Conservation (phyloP, 2,113 vertebrate species). For the Trichechus manatus region DNA sequence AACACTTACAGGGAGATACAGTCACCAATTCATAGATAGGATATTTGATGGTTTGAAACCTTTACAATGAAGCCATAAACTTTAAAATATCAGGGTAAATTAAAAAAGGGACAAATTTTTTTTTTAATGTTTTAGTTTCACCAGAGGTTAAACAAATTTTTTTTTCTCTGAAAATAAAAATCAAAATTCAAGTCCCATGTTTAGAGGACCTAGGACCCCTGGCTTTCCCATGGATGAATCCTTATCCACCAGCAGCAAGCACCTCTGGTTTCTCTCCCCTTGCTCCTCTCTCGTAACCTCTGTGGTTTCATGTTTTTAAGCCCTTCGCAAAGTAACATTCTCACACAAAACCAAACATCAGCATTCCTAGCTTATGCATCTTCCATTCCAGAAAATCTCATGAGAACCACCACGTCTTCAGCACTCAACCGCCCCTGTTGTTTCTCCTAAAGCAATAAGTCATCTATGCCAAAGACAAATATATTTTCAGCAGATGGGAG, state of each 20-base stretch:
- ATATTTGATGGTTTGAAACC: background rate
- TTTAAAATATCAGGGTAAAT: background rate
- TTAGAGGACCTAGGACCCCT: background rate
- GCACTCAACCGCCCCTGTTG: background rate
- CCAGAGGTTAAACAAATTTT: too few relatives aligned
- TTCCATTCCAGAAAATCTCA: background rate
- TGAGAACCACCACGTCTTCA: fast-evolving
- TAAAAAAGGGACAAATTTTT: background rate
- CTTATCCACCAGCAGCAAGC: background rate
- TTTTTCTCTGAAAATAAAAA: background rate
- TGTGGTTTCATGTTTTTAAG: background rate
- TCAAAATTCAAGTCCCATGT: background rate
- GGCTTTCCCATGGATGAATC: background rate
- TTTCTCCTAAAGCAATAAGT: background rate
- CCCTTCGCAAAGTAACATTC: background rate
- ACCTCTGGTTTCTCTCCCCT: background rate
- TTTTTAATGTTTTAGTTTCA: background rate
- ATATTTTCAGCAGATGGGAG: background rate
- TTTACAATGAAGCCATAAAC: background rate
- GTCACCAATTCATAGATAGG: background rate
- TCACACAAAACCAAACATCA: background rate
- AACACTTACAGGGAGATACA: background rate
- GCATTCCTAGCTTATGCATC: background rate
- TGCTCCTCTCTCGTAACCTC: background rate
- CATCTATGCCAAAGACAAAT: background rate